Percentiles rank a stretch among this genome's conserved stretches.
Conservation (phyloP, 2,113 vertebrate genomes). For the Boulengeromyrus knoepffleri region DNA sequence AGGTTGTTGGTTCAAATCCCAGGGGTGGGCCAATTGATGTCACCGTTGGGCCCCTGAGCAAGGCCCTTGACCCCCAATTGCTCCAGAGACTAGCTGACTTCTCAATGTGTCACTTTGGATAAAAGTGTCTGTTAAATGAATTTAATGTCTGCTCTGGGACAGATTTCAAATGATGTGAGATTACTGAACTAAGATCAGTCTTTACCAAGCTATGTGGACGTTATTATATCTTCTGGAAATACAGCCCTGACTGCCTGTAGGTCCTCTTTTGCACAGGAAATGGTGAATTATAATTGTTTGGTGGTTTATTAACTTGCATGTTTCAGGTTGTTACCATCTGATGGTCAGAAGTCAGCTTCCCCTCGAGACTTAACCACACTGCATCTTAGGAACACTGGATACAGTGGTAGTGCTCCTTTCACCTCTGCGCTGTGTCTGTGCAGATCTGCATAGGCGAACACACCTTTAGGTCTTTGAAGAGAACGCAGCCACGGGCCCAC, state of each 20-base stretch:
- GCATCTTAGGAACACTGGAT: background rate
- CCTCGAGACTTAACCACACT: background rate
- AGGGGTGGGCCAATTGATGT: background rate
- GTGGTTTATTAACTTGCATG: background rate
- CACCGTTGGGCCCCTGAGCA: background rate
- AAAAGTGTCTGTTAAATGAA: background rate
- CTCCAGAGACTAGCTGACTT: background rate
- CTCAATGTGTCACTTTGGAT: background rate
- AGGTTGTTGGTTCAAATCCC: background rate
- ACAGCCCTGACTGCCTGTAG: background rate
- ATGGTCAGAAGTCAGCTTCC: too few species aligned
- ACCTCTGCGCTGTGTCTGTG: background rate
- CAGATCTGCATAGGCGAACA: background rate
- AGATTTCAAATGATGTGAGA: background rate
- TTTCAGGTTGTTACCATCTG: background rate
- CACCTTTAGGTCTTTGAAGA: slow-evolving; percentile 72
- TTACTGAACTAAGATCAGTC: background rate
- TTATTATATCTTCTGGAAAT: background rate
- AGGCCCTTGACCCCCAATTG: background rate
- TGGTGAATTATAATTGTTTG: background rate
- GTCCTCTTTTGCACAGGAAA: background rate
- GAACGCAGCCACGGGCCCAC: slow-evolving; percentile 62
- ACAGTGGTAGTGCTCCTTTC: background rate
- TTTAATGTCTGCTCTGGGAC: background rate
- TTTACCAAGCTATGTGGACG: background rate